phyloP scores from a whole-genome alignment of 2,797 vertebrate species.

The Coregonus sp. region DNA sequence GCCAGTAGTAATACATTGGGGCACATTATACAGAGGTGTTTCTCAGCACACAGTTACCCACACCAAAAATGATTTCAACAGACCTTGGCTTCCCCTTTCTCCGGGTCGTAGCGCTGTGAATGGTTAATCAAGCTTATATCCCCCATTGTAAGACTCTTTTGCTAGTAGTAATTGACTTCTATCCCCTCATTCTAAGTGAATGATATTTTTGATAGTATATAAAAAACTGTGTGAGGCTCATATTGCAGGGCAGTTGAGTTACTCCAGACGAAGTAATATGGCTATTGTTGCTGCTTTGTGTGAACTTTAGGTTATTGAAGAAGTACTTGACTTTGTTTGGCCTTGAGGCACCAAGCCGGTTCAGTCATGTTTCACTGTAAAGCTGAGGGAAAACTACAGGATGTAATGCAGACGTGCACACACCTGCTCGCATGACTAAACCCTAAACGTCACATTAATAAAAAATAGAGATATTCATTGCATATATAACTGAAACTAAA shows the following conservation, averaged over 20 bases:
- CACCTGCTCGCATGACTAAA: neutral
- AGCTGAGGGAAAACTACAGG: neutral
- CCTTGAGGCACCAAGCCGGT: conserved; percentile 2
- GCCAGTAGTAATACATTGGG: neutral
- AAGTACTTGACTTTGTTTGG: conserved; percentile 6
- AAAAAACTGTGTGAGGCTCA: neutral
- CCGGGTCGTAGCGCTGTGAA: conserved; percentile 33
- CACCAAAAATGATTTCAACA: conserved; percentile 71
- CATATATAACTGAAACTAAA: neutral
- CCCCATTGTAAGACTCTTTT: conserved; percentile 17
- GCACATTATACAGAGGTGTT: neutral
- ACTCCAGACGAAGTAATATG: neutral
- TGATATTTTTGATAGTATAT: conserved; percentile 16
- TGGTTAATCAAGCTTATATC: conserved; percentile 48
- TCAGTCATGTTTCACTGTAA: neutral
- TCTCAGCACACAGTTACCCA: conserved; percentile 33
- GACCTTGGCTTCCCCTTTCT: conserved; percentile 64
- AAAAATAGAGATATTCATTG: neutral
- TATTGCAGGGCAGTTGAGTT: neutral
- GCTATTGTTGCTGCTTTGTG: neutral
- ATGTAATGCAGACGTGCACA: neutral
- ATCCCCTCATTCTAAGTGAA: conserved; percentile 17
- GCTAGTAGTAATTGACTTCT: conserved; percentile 21
- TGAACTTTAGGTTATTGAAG: neutral
- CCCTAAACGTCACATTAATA: neutral